A percentile compares a stretch with the other conserved stretches of the same genome.
phyloP scores from a whole-genome alignment of 2,113 vertebrate genomes.

The Gopherus flavomarginatus region DNA sequence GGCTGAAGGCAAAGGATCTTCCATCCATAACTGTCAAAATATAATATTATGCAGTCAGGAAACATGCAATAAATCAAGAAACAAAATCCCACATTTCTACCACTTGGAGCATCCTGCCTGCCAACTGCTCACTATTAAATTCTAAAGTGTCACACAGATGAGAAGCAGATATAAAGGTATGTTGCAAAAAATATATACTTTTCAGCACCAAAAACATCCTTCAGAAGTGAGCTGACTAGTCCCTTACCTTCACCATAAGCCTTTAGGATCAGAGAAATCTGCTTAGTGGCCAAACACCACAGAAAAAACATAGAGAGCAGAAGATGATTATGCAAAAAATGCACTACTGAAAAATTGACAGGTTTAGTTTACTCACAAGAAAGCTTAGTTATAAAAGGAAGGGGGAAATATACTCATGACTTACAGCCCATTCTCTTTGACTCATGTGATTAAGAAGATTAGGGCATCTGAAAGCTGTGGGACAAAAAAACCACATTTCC shows the following conservation, averaged over 20 bases:
- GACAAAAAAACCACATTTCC: no score
- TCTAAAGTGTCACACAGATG: neutral
- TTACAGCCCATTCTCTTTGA: no score
- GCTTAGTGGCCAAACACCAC: neutral
- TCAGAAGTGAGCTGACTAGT: neutral
- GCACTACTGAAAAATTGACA: neutral
- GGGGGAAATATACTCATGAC: no score
- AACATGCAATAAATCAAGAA: neutral
- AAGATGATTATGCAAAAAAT: neutral
- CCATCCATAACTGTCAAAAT: neutral
- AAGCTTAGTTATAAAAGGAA: neutral
- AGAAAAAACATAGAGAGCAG: neutral
- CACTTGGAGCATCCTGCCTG: neutral
- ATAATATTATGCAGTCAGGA: neutral
- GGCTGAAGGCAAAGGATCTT: neutral
- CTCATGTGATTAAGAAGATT: no score
- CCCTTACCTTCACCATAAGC: neutral
- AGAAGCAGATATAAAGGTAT: neutral
- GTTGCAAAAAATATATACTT: neutral
- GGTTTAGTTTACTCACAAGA: neutral
- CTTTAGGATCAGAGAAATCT: neutral
- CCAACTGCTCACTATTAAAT: neutral
- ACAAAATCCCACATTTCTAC: neutral
- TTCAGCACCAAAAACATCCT: neutral
- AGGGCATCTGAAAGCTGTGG: no score